Base-by-base conservation (phyloP, 2,113 vertebrate species). In the Cichladusa arquata region DNA sequence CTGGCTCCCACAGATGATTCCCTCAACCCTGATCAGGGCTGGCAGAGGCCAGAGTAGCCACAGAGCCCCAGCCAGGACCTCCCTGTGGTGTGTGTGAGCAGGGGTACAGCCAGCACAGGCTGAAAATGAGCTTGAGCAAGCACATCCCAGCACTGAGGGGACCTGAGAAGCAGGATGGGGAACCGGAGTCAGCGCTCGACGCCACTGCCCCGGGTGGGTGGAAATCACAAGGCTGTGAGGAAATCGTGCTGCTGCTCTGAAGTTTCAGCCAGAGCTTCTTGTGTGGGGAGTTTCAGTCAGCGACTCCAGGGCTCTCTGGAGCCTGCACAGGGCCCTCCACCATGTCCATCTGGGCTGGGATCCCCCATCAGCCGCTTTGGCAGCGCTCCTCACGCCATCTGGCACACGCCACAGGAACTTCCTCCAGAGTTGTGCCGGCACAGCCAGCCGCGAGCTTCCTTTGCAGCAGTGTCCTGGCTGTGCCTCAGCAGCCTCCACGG, bases 281-380 rank as follows among this genome's bases (percentile, higher is more conserved):
- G 0, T 12, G 58, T 42, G 69, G 62, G 60, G 60, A 82, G 40
- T n/a, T 80, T 78, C 29, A 69, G 28, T 5, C 57, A 38, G 74
- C 0, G 2, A 25, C 51, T 79, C 34, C 24, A 38, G 45, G 67
- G 56, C 50, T 84, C 81, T 62, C 67, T 34, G 48, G 50, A 94
- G 74, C 60, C 69, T n/a, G 54, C 4, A 15, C 54, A 57, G 88
- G 64, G 51, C 78, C 48, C 77, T 95, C 81, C 92, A 73, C 44
- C 26, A 4, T 10, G 88, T 93, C 94, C 94, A 83, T 95, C 88
- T 96, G 95, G 95, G 74, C 72, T 76, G 92, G 92, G 88, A 95
- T 97, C 87, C 92, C 92, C 91, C 86, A 40, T 92, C 90, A 92
- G 93, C 81, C 12, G 16, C 85, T 56, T 58, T 96, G 91, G 92